These are phyloP conservation scores for Campaea margaritaria DNA, from an alignment of 2,888 invertebrate genomes.

Conservation along the genomic window DNA sequence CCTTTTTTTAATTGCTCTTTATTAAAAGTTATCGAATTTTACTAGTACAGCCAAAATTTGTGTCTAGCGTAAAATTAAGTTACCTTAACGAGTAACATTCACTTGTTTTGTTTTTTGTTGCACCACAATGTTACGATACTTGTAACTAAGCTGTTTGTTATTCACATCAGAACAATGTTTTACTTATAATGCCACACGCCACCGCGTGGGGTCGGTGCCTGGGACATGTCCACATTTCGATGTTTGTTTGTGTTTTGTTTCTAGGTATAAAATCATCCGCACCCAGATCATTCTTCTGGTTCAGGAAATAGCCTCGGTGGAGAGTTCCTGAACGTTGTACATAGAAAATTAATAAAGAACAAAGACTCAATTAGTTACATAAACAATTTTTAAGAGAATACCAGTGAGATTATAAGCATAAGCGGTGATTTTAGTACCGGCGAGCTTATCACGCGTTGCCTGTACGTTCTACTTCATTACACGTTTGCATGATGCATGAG, in stretches of 20 bases:
- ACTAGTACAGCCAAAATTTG: constrained; percentile 27
- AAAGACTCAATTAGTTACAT: constrained; percentile 84
- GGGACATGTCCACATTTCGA: constrained; percentile 69
- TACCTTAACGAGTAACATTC: constrained; percentile 25
- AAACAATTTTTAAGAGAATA: constrained; percentile 76
- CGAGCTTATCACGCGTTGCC: constrained; percentile 74
- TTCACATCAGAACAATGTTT: constrained; percentile 36
- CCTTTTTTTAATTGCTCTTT: background rate
- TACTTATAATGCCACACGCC: constrained; percentile 16
- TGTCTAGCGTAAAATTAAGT: constrained; percentile 14
- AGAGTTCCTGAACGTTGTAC: constrained; percentile 80
- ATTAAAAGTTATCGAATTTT: background rate
- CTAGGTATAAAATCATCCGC: constrained; percentile 85
- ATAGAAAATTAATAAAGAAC: constrained; percentile 78
- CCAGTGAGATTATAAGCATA: constrained; percentile 83
- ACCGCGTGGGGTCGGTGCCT: constrained; percentile 53
- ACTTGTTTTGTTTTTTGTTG: constrained; percentile 36
- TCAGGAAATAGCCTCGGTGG: constrained; percentile 81
- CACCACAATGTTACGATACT: constrained; percentile 40
- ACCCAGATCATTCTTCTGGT: constrained; percentile 85
- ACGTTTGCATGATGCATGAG: constrained; percentile 54
- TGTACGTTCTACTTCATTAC: constrained; percentile 77
- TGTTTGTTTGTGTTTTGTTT: constrained; percentile 81
- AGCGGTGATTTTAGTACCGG: constrained; percentile 84
- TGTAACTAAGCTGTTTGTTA: constrained; percentile 37